Evolutionary conservation across 2,888 invertebrate species (phyloP).

Genomic region (Cataglyphis livida): DNA sequence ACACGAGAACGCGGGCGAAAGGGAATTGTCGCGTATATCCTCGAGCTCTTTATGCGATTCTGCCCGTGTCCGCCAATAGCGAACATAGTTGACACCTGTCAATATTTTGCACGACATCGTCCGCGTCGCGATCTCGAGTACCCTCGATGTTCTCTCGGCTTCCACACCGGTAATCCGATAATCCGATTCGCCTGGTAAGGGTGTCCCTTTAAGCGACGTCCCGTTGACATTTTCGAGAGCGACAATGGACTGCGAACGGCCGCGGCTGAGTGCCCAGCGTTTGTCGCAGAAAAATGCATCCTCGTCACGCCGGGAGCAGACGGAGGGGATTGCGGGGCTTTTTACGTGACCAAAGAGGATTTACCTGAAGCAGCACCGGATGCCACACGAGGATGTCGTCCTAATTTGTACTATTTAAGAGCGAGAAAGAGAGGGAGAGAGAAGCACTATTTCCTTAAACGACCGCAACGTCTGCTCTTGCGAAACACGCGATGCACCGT

Average conservation of each 20-base stretch:
- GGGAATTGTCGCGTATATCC: not conserved
- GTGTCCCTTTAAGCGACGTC: constrained; percentile 77
- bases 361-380: constrained; percentile 80
- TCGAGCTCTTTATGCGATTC: constrained; percentile 27
- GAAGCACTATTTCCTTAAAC: constrained; percentile 57
- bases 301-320: constrained; percentile 57
- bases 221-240: constrained; percentile 82
- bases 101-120: constrained; percentile 52
- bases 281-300: constrained; percentile 69
- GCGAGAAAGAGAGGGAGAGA: constrained; percentile 26
- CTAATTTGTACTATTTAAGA: constrained; percentile 79
- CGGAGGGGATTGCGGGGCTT: constrained; percentile 67
- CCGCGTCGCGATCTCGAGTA: constrained; percentile 38
- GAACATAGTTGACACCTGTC: constrained; percentile 51
- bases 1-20: constrained; percentile 1
- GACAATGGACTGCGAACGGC: constrained; percentile 80
- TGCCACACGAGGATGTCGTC: constrained; percentile 76
- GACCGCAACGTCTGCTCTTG: constrained; percentile 54
- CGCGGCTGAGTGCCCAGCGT: constrained; percentile 58
- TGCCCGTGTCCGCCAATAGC: constrained; percentile 16
- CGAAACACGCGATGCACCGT: constrained; percentile 49
- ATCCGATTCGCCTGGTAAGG: constrained; percentile 82
- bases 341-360: constrained; percentile 80
- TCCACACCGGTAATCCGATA: constrained; percentile 80
- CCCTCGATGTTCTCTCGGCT: constrained; percentile 74